Conservation (phyloP, 2,797 vertebrate genomes). For the Xyrichtys novacula region DNA sequence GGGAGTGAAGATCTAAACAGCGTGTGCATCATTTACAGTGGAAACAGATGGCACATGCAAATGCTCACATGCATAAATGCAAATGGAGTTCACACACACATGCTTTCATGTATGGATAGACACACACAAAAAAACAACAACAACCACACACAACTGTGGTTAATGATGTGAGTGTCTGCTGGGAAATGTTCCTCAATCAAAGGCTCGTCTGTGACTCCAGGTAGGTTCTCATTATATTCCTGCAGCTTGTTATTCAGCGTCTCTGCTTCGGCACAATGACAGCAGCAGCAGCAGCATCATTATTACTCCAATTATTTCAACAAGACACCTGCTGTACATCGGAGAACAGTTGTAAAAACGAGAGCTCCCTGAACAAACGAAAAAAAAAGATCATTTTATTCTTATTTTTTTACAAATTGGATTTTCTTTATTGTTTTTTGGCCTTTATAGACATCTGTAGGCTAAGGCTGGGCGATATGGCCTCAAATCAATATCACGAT, state of each 20-base stretch:
- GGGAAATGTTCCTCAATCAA: constrained; percentile 42
- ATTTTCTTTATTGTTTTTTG: neutral
- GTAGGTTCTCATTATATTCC: constrained; percentile 43
- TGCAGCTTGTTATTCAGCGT: constrained; percentile 47
- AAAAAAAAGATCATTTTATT: neutral
- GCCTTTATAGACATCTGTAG: no score
- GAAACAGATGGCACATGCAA: constrained; percentile 3
- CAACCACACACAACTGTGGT: constrained; percentile 7
- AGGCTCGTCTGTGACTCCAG: constrained; percentile 29
- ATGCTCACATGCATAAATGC: constrained; percentile 24
- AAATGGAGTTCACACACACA: constrained; percentile 38
- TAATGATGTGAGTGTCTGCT: constrained; percentile 38
- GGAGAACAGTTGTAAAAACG: constrained; percentile 1
- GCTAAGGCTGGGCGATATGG: no score
- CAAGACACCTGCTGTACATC: constrained; percentile 8
- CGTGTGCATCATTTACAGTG: constrained; percentile 1
- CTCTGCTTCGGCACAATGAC: constrained; percentile 32
- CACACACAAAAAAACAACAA: constrained; percentile 23
- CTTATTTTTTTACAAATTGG: neutral
- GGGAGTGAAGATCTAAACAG: constrained; percentile 15
- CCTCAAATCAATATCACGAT: no score
- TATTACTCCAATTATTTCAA: constrained; percentile 33
- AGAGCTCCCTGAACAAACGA: neutral
- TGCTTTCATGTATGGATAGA: constrained; percentile 14
- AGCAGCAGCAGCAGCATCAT: constrained; percentile 42